phyloP scores from a whole-genome alignment of 1,140 invertebrate species.

The Reticulitermes speratus region DNA sequence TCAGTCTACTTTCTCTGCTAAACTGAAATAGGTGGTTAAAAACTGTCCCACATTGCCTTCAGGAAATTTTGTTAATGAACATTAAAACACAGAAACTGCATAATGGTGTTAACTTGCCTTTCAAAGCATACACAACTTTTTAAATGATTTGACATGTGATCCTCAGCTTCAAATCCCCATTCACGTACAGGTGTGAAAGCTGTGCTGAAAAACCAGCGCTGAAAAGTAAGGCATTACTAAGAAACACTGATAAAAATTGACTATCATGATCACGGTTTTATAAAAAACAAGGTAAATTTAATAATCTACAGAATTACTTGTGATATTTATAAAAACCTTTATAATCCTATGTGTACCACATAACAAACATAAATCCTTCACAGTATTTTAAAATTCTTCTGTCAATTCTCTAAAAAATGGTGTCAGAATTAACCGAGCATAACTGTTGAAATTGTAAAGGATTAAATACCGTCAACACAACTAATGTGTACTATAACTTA shows the following conservation, averaged over 20 bases:
- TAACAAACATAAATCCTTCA: no score
- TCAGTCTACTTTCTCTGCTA: background rate
- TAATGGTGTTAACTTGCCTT: background rate
- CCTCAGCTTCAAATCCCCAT: background rate
- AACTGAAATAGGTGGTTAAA: background rate
- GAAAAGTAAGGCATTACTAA: background rate
- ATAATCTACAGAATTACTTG: background rate
- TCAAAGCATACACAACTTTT: background rate
- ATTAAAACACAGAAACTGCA: background rate
- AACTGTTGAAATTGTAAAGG: no score
- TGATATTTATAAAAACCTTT: no score
- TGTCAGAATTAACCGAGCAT: no score
- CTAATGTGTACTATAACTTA: no score
- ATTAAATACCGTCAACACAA: no score
- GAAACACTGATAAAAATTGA: no score
- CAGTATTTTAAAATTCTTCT: no score
- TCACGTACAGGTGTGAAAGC: background rate
- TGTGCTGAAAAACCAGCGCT: constrained; percentile 13
- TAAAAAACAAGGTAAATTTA: background rate
- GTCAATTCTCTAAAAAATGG: no score
- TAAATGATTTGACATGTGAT: constrained; percentile 13
- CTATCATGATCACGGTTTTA: no score
- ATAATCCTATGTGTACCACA: no score
- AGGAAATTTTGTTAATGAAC: background rate
- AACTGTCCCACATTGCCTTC: background rate